Base-by-base conservation (phyloP, 2,113 vertebrate species). In the Hepsetus odoe region DNA sequence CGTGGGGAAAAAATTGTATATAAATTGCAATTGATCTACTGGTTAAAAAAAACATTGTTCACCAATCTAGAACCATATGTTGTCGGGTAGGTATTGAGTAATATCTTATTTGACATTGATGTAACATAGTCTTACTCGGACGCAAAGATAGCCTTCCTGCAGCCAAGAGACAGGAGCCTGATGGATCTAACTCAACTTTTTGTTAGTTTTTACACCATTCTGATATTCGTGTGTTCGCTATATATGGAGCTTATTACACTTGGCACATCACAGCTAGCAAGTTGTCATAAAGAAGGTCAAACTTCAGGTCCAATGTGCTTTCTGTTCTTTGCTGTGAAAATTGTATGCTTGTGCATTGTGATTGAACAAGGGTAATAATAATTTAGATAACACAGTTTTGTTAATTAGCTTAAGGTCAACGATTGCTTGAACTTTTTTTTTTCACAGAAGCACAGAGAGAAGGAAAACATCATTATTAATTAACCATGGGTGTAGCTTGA, bases 401-500 rank as follows among this genome's bases (percentile, higher is more conserved):
- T 8, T 18, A 49, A 49, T 11, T 42, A 38, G 8, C 8, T 38
- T 38, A 8, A 38, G 35, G 35, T 38, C 4, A 38, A 5, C 12
- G 12, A 1, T 42, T 42, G 8, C 9, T 42, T n/a, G n/a, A 46
- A 46, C 44, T 46, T 4, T 46, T 20, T 22, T 18, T 8, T 9
- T 55, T 24, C 49, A 59, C 24, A 76, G 30, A 70, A 26, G 24
- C 46, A 71, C 10, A 20, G 58, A 76, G 69, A 76, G 30, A 20
- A 69, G 20, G 35, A 44, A 35, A 22, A 12, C 33, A 24, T 22
- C 12, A 33, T 26, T 22, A 73, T 74, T 33, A 73, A 77, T 80
- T 74, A 77, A 56, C n/a, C 61, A 82, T 46, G 30, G 26, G 33
- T 58, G 82, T 55, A 80, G 64, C 22, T 3, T 66, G 68, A 80